Evolutionary conservation across 2,888 invertebrate species (phyloP).

Genomic region (Apantesis nais): DNA sequence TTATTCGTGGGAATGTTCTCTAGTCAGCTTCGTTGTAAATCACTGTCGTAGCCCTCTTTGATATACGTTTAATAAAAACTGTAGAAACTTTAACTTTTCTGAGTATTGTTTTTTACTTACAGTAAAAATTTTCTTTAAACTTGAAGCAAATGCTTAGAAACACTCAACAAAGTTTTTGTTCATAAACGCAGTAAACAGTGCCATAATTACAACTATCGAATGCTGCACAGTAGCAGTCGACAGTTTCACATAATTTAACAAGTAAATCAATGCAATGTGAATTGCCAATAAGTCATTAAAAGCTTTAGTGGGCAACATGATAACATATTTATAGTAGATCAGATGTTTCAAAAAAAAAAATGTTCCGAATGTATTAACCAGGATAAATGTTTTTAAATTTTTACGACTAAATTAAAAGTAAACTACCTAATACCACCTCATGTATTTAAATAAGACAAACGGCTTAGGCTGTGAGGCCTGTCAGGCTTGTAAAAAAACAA

Average conservation of each 20-base stretch:
- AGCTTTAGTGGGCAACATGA: not conserved
- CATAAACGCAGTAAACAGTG: no score
- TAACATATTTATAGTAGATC: not conserved
- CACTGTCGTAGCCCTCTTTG: not conserved
- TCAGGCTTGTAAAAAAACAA: no score
- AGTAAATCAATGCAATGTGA: not conserved
- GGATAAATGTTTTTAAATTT: no score
- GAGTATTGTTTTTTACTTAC: not conserved
- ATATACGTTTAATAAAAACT: not conserved
- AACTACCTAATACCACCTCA: no score
- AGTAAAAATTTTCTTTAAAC: not conserved
- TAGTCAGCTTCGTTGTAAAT: not conserved
- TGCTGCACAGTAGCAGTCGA: not conserved
- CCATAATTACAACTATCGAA: no score
- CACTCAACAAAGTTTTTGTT: no score
- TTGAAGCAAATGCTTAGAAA: not conserved
- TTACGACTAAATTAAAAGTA: no score
- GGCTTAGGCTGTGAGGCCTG: no score
- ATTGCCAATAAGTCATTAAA: not conserved
- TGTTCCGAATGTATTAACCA: not conserved
- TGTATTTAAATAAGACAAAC: no score
- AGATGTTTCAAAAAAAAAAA: not conserved
- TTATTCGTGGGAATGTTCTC: conserved; percentile 7
- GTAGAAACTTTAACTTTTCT: not conserved
- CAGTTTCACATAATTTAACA: not conserved